Conservation (phyloP, 2,888 invertebrate genomes). For the Ernsta delagoae region DNA sequence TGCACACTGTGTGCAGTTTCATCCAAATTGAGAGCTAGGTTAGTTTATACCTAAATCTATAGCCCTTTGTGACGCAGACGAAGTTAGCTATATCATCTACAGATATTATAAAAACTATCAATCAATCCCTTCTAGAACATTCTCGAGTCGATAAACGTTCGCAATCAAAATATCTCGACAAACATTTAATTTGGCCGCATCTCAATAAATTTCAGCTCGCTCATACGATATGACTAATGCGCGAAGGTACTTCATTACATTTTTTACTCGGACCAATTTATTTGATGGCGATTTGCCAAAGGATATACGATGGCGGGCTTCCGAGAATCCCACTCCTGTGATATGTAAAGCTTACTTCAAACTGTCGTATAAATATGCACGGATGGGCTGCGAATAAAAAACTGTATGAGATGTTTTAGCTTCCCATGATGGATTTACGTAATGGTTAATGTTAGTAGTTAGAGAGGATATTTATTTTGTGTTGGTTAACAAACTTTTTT, state of each 20-base stretch:
- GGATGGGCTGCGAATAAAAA: not conserved
- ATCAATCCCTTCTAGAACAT: not conserved
- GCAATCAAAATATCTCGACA: conserved; percentile 14
- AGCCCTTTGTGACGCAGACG: too few relatives aligned
- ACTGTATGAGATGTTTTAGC: not conserved
- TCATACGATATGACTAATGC: conserved; percentile 2
- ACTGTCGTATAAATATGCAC: not conserved
- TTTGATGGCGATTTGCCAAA: conserved; percentile 26
- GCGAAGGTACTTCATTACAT: conserved; percentile 18
- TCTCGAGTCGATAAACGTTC: not conserved
- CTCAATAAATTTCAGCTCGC: conserved; percentile 16
- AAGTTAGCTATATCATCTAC: too few relatives aligned
- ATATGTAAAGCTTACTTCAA: conserved; percentile 13
- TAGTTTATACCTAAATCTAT: too few relatives aligned
- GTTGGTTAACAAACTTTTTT: not conserved
- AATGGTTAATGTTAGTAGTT: not conserved
- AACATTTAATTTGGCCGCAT: conserved; percentile 20
- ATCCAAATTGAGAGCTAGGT: too few relatives aligned
- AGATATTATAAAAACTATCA: not conserved
- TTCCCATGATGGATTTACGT: not conserved
- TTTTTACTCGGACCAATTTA: conserved; percentile 27
- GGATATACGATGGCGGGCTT: conserved; percentile 14
- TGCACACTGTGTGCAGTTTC: too few relatives aligned
- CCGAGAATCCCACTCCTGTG: conserved; percentile 19
- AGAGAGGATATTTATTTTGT: not conserved